These are phyloP conservation scores for Passer domesticus DNA, from an alignment of 2,113 vertebrate genomes.

Conservation along the genomic window DNA sequence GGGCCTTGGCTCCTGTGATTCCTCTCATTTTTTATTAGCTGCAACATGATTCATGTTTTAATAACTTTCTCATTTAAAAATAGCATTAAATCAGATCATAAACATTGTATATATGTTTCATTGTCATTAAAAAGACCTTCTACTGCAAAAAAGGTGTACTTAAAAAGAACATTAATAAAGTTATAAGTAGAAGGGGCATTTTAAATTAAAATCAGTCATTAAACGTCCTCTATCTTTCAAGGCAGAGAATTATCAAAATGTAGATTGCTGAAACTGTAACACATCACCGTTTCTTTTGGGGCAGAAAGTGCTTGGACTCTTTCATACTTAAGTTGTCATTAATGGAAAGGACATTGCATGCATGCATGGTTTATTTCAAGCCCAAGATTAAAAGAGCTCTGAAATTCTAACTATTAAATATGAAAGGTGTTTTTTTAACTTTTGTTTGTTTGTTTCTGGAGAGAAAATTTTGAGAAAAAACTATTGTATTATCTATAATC, in stretches of 20 bases:
- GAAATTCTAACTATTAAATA: background rate
- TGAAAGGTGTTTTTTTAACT: background rate
- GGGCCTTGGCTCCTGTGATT: background rate
- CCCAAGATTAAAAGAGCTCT: background rate
- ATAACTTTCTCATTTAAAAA: slow-evolving; percentile 1
- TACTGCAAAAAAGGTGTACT: background rate
- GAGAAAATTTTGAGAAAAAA: background rate
- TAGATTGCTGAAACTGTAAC: background rate
- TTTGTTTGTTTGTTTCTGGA: background rate
- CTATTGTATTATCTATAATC: background rate
- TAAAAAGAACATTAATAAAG: background rate
- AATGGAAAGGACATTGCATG: background rate
- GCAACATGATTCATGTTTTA: background rate
- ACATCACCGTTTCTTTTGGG: background rate
- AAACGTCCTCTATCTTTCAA: background rate
- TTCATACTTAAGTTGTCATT: background rate
- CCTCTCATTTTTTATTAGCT: slow-evolving; percentile 14
- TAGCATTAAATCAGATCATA: slow-evolving; percentile 9
- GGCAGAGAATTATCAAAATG: background rate
- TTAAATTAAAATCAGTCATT: background rate
- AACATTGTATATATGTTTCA: background rate
- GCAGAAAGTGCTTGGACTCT: background rate
- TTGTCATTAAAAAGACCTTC: background rate
- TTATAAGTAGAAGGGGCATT: background rate
- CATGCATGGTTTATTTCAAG: background rate